Evolutionary conservation across 2,797 vertebrate species (phyloP).

Genomic region (Sebastes iracundus): DNA sequence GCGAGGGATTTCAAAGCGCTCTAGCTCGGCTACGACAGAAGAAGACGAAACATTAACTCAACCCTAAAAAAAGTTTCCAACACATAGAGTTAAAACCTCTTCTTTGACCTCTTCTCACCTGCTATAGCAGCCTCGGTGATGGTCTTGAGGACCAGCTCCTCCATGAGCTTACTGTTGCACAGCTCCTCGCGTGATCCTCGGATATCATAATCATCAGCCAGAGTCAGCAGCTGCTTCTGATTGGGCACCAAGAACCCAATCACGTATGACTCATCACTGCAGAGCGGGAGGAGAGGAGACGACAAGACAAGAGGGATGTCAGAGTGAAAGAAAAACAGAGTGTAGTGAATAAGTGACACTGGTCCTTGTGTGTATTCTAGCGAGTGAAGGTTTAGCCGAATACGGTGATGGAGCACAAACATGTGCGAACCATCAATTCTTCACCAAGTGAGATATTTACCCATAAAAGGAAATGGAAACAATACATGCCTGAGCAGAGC

Average conservation of each 20-base stretch:
- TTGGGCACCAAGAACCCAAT: slow-evolving; percentile 97
- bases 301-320: background rate
- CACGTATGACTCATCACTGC: slow-evolving; percentile 93
- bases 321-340: background rate
- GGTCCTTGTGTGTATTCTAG: background rate
- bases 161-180: slow-evolving; percentile 88
- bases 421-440: background rate
- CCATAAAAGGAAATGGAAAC: slow-evolving; percentile 40
- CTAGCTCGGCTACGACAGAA: slow-evolving; percentile 85
- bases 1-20: slow-evolving; percentile 93
- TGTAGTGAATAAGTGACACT: background rate
- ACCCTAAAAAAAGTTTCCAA: background rate
- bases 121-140: slow-evolving; percentile 87
- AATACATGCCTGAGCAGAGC: background rate
- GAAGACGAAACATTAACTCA: background rate
- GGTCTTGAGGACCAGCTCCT: slow-evolving; percentile 90
- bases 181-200: slow-evolving; percentile 89
- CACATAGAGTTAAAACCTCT: background rate
- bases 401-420: slow-evolving; percentile 5
- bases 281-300: background rate
- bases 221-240: slow-evolving; percentile 89
- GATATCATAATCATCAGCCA: slow-evolving; percentile 87
- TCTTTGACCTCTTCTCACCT: slow-evolving; percentile 76
- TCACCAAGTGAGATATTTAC: slow-evolving; percentile 3
- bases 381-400: background rate